Conservation (phyloP, 2,797 vertebrate genomes). For the Myotis vivesi region DNA sequence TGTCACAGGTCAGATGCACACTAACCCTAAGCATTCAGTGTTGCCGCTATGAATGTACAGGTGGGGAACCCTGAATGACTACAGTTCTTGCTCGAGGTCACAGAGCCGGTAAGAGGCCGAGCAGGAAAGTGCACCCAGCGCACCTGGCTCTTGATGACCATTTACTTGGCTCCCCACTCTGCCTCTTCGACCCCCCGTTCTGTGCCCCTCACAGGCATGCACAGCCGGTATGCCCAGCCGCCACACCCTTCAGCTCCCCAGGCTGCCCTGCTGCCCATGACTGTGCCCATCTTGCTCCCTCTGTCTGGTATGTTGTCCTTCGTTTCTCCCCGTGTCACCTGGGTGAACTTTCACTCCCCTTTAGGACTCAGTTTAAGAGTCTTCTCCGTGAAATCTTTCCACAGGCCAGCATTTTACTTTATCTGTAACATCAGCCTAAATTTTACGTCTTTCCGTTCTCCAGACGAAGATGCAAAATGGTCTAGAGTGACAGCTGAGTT, state of each 20-base stretch:
- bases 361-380: background rate
- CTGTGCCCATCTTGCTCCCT: background rate
- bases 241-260: background rate
- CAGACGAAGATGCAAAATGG: constrained; percentile 9
- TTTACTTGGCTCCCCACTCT: background rate
- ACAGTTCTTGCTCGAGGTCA: background rate
- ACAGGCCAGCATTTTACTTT: background rate
- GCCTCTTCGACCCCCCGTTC: background rate
- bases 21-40: background rate
- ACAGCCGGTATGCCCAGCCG: rapidly evolving
- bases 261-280: background rate
- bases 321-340: background rate
- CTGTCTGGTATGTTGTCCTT: background rate
- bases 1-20: background rate
- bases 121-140: background rate
- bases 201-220: rapidly evolving
- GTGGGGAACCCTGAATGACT: background rate
- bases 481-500: constrained; percentile 50
- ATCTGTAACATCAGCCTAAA: background rate
- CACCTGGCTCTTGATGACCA: background rate
- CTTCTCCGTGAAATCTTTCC: background rate
- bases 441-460: constrained; percentile 32
- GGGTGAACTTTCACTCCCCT: background rate
- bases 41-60: background rate
- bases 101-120: background rate